A percentile compares a stretch with the other conserved stretches of the same genome.
Evolutionary conservation across 2,113 vertebrate species (phyloP).

Genomic region (Cygnus buccinator): DNA sequence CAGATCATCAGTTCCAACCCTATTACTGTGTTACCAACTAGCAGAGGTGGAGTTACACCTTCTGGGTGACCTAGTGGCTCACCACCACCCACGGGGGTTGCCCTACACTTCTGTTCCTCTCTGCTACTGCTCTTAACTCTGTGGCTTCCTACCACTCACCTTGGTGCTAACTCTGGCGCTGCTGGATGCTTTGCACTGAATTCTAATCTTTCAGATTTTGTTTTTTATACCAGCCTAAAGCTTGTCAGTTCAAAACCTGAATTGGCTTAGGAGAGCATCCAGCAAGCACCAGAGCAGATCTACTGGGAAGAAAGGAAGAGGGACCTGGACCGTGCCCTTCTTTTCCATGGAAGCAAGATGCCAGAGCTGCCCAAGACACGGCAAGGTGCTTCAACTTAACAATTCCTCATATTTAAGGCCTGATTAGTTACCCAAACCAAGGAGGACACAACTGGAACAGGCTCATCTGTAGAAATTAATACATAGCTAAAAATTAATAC

Average conservation of each 20-base stretch:
- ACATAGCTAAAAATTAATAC: not conserved
- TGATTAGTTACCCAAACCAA: not conserved
- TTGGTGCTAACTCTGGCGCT: not conserved
- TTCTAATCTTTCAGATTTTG: not conserved
- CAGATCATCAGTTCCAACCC: too few relatives aligned
- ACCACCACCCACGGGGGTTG: not conserved
- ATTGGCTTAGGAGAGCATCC: not conserved
- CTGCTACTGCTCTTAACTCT: not conserved
- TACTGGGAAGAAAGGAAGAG: not conserved
- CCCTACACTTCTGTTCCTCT: fast-evolving
- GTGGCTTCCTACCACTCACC: not conserved
- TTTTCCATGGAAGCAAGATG: not conserved
- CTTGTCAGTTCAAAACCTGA: not conserved
- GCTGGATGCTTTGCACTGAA: not conserved
- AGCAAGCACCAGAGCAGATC: not conserved
- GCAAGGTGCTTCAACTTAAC: not conserved
- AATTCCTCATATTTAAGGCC: not conserved
- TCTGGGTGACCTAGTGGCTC: not conserved
- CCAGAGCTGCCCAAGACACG: not conserved
- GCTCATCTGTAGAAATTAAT: not conserved
- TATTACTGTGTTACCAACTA: not conserved
- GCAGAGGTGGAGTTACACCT: not conserved
- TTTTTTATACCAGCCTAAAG: not conserved
- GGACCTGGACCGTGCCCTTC: not conserved
- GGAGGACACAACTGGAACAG: not conserved